phyloP scores from a whole-genome alignment of 2,888 invertebrate species.

The Pristionchus arcanus region DNA sequence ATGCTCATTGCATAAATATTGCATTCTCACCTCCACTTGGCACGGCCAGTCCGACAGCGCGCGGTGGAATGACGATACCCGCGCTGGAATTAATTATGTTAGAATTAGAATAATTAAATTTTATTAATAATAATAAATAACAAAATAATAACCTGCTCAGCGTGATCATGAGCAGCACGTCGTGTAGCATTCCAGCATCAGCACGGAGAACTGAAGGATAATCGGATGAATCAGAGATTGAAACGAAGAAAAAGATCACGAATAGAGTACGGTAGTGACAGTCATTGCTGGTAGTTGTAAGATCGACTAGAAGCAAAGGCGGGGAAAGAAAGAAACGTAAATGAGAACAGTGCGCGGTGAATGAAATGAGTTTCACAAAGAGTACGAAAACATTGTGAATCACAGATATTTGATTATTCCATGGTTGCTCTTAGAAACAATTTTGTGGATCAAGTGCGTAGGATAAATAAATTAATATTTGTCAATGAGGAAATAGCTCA shows the following conservation, averaged over 20 bases:
- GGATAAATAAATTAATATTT: too few species aligned
- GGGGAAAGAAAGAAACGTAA: neutral
- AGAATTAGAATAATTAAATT: too few species aligned
- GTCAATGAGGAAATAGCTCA: too few species aligned
- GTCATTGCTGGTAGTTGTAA: too few species aligned
- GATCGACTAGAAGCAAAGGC: too few species aligned
- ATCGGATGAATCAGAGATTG: too few species aligned
- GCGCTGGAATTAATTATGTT: neutral
- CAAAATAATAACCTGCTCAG: constrained; percentile 12
- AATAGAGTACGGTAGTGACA: too few species aligned
- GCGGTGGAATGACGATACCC: constrained; percentile 3
- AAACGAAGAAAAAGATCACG: too few species aligned
- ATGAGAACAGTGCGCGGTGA: neutral
- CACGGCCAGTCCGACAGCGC: neutral
- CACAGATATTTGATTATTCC: neutral
- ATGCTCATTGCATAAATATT: too few species aligned
- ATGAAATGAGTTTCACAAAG: neutral
- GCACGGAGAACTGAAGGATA: neutral
- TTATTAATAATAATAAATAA: neutral
- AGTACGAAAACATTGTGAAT: neutral
- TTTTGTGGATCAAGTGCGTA: neutral
- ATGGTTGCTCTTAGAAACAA: neutral
- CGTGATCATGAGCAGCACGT: constrained; percentile 54
- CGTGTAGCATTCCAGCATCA: constrained; percentile 53
- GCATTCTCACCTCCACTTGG: neutral